These are phyloP conservation scores for Plagiodera versicolora DNA, from an alignment of 2,888 invertebrate genomes.

Conservation along the genomic window DNA sequence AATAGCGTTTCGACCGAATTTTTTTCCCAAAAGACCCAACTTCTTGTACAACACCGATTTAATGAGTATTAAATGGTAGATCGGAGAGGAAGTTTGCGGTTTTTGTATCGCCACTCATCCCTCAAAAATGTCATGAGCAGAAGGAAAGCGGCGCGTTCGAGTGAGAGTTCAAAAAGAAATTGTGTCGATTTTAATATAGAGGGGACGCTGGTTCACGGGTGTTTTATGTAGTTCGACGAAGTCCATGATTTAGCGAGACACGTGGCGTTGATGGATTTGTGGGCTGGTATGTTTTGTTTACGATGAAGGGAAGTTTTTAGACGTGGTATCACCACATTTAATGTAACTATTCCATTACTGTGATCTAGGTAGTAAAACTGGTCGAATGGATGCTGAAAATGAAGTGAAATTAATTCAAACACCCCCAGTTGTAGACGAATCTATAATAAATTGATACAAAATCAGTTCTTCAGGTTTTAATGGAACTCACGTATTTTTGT, in stretches of 20 bases:
- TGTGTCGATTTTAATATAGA: neutral
- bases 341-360: too few relatives aligned
- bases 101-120: neutral
- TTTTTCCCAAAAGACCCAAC: neutral
- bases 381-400: too few relatives aligned
- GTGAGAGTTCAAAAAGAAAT: neutral
- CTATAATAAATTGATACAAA: too few relatives aligned
- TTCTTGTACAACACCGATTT: neutral
- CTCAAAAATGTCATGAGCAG: neutral
- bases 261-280: too few relatives aligned
- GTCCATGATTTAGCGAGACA: neutral
- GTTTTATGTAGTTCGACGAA: neutral
- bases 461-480: too few relatives aligned
- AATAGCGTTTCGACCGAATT: neutral
- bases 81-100: neutral
- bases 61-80: neutral
- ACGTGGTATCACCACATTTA: too few relatives aligned
- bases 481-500: too few relatives aligned
- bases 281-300: too few relatives aligned
- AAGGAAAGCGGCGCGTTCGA: neutral
- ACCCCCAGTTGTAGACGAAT: too few relatives aligned
- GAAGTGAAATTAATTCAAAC: too few relatives aligned
- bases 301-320: too few relatives aligned
- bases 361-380: too few relatives aligned
- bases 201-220: neutral